A percentile compares a stretch with the other conserved stretches of the same genome.
Evolutionary conservation across 2,113 vertebrate genomes (phyloP).

Genomic region (Coreoperca whiteheadi): DNA sequence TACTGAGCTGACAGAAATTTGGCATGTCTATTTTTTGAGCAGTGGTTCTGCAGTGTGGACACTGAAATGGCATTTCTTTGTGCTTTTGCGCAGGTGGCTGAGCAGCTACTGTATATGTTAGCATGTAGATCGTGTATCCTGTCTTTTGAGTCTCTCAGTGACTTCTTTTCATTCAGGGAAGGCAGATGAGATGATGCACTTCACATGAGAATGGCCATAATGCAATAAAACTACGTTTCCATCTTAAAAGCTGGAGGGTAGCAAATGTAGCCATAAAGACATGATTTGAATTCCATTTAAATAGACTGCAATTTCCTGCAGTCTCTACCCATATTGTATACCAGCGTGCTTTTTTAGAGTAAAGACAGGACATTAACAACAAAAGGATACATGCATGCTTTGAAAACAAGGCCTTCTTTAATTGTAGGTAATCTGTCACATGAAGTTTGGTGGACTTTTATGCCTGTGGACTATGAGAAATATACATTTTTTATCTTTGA

Average conservation of each 20-base stretch:
- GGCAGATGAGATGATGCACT: conserved; percentile 19
- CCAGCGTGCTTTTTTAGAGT: conserved; percentile 6
- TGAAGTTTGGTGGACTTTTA: not conserved
- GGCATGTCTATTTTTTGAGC: conserved; percentile 2
- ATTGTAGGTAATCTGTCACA: not conserved
- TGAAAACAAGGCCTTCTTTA: conserved; percentile 22
- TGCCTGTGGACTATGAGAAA: not conserved
- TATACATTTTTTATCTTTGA: not conserved
- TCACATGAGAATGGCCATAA: conserved; percentile 20
- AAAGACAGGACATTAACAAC: conserved; percentile 12
- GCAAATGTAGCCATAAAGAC: conserved; percentile 41
- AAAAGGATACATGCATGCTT: conserved; percentile 15
- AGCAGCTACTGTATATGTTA: not conserved
- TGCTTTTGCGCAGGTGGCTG: conserved; percentile 26
- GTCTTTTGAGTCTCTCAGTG: conserved; percentile 33
- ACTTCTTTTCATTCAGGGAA: conserved; percentile 19
- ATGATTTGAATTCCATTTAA: conserved; percentile 42
- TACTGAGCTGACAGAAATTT: conserved; percentile 42
- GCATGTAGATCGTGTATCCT: conserved; percentile 13
- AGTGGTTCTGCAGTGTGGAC: conserved; percentile 21
- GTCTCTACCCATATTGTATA: conserved; percentile 4
- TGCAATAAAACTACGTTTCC: conserved; percentile 32
- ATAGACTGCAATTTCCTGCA: conserved; percentile 20
- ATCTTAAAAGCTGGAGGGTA: conserved; percentile 53
- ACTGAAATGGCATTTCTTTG: conserved; percentile 10